A percentile compares a stretch with the other conserved stretches of the same genome.
Evolutionary conservation across 1,140 invertebrate species (phyloP).

Genomic region (Colletes latitarsis): DNA sequence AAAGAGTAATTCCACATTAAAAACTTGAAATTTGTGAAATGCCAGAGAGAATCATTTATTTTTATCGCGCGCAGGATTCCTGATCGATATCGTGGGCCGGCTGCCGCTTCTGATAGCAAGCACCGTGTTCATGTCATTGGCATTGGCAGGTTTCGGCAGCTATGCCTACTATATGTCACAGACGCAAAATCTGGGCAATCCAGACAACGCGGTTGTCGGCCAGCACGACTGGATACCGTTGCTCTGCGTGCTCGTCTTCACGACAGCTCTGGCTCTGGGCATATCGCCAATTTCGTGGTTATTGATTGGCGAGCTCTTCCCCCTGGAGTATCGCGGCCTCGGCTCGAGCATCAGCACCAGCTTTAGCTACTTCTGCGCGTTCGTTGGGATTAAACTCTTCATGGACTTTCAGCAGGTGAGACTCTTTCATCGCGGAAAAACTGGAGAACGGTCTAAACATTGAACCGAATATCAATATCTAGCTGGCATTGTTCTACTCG

Average conservation of each 20-base stretch:
- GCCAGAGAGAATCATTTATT: not conserved
- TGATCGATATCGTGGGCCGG: slow-evolving; percentile 90
- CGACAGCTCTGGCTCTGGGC: slow-evolving; percentile 92
- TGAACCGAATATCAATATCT: not conserved
- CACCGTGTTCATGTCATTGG: slow-evolving; percentile 91
- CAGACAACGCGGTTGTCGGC: slow-evolving; percentile 77
- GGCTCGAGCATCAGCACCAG: slow-evolving; percentile 92
- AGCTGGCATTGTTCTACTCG: too few relatives aligned
- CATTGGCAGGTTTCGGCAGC: slow-evolving; percentile 89
- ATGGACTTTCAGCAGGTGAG: slow-evolving; percentile 87
- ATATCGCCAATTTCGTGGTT: slow-evolving; percentile 95
- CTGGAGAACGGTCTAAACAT: not conserved
- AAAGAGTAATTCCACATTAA: too few relatives aligned
- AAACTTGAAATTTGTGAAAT: too few relatives aligned
- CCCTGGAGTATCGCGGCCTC: slow-evolving; percentile 90
- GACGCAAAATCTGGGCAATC: slow-evolving; percentile 77
- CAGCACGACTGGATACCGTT: slow-evolving; percentile 90
- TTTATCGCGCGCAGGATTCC: slow-evolving; percentile 79
- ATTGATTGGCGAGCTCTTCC: slow-evolving; percentile 93
- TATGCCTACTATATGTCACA: slow-evolving; percentile 87
- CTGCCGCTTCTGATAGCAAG: slow-evolving; percentile 89
- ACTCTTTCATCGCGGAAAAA: not conserved
- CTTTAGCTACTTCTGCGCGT: slow-evolving; percentile 93
- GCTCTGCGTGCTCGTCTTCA: slow-evolving; percentile 90
- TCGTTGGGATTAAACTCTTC: slow-evolving; percentile 94